Base-by-base conservation (phyloP, 64 coral and sea anemone species). In the Astreopora myriophthalma region DNA sequence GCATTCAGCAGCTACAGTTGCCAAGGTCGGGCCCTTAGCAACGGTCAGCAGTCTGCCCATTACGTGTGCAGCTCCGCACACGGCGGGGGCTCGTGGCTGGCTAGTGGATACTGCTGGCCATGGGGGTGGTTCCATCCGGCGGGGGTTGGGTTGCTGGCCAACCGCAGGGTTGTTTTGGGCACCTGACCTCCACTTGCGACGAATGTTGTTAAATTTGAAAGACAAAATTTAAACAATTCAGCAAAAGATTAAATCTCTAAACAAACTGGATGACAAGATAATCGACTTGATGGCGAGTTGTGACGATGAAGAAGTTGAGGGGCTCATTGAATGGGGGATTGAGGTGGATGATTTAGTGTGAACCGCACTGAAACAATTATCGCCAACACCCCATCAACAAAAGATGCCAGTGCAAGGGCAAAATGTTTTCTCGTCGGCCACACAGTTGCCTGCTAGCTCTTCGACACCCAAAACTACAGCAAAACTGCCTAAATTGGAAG, bases 401-500 rank as follows among this genome's bases (percentile, higher is more conserved):
- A 19, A 64, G 22, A 64, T 64, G 22, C 24, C 60, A 24, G 4
- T 2, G 2, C 60, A 64, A n/a, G 10, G 5, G 20, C 60, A 24
- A 8, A 64, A 64, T n/a, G 22, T 64, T 64, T 24, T 16, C 19
- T 3, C 24, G 60, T 22, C 10, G 51, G 11, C 42, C 4, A 6
- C 42, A 46, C 42, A 46, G 42, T 46, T 17, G 0, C 16, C 60
- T 5, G 23, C 20, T 24, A 64, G 19, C 23, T 24, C 60, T 3
- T 8, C 19, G 60, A 2, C 19, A 26, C 19, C 20, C 23, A n/a
- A 64, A 8, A 64, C 20, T 2, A 64, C 19, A 92, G 80, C 85
- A 33, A 48, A 71, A 28, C 35, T 92, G 12, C 90, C 80, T 0
- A 92, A 92, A 28, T 33, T 92, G 46, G 57, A 85, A 27, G 49